phyloP scores from a whole-genome alignment of 2,888 invertebrate genomes.

The Chironomus riparius region DNA sequence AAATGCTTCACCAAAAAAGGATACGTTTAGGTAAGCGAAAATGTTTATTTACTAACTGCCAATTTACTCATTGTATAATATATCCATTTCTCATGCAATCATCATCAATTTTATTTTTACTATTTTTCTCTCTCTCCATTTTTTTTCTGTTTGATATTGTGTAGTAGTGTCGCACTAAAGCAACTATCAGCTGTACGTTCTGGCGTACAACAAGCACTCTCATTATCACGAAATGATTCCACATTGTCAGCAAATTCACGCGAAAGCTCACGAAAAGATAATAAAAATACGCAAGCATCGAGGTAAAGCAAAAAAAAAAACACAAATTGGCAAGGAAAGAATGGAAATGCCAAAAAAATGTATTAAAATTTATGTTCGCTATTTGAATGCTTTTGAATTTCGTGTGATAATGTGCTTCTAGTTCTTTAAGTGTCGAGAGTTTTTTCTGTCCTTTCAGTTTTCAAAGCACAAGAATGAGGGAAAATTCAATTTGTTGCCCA shows the following conservation, averaged over 20 bases:
- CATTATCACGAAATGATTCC: slow-evolving; percentile 43
- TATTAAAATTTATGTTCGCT: too few relatives aligned
- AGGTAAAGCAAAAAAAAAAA: slow-evolving; percentile 34
- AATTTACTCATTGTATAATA: not conserved
- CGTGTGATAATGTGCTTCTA: too few relatives aligned
- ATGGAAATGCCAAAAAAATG: too few relatives aligned
- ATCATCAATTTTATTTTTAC: not conserved
- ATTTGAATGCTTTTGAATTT: too few relatives aligned
- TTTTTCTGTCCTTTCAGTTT: too few relatives aligned
- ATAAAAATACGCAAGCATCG: slow-evolving; percentile 44
- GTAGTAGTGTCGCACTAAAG: slow-evolving; percentile 55
- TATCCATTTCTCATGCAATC: not conserved
- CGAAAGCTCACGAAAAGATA: slow-evolving; percentile 43
- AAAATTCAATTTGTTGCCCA: too few relatives aligned
- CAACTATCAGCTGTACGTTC: slow-evolving; percentile 42
- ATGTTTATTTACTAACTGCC: not conserved
- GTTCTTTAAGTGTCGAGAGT: too few relatives aligned
- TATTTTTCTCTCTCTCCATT: not conserved
- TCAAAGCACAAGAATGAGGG: too few relatives aligned
- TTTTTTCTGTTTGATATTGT: not conserved
- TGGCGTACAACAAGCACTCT: slow-evolving; percentile 42
- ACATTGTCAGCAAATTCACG: slow-evolving; percentile 52
- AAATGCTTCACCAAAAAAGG: slow-evolving; percentile 37
- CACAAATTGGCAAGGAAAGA: too few relatives aligned
- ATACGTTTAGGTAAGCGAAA: slow-evolving; percentile 36